Percentiles rank a stretch among this genome's conserved stretches.
Conservation (phyloP, 2,888 invertebrate species). For the Phalangium opilio region DNA sequence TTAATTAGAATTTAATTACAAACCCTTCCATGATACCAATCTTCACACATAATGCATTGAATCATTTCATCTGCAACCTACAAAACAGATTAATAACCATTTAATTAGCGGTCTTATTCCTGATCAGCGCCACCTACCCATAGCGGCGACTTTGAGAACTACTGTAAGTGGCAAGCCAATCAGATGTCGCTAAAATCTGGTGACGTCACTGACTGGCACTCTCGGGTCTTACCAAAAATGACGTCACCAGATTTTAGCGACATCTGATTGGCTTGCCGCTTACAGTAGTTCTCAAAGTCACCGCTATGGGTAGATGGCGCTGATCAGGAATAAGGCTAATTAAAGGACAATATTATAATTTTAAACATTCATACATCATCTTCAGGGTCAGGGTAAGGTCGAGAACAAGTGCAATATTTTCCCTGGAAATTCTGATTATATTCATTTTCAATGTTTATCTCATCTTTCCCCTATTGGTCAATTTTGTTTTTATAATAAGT, state of each 20-base stretch:
- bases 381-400: conserved; percentile 90
- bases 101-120: conserved; percentile 3
- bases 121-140: too few species aligned
- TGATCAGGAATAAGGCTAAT: too few species aligned
- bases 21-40: conserved; percentile 80
- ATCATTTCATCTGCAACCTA: conserved; percentile 77
- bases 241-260: too few species aligned
- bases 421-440: conserved; percentile 94
- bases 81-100: too few species aligned
- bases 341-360: neutral
- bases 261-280: too few species aligned
- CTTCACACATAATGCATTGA: conserved; percentile 91
- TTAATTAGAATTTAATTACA: conserved; percentile 15
- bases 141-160: too few species aligned
- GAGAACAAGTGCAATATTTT: conserved; percentile 72
- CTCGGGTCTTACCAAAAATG: too few species aligned
- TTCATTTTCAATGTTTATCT: conserved; percentile 50
- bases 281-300: too few species aligned
- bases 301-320: too few species aligned
- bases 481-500: neutral
- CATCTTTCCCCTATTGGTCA: conserved; percentile 37
- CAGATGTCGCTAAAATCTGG: too few species aligned
- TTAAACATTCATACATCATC: conserved; percentile 35
- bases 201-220: too few species aligned
- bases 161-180: too few species aligned